Evolutionary conservation across 2,888 invertebrate genomes (phyloP).

Genomic region (Diaperis boleti): DNA sequence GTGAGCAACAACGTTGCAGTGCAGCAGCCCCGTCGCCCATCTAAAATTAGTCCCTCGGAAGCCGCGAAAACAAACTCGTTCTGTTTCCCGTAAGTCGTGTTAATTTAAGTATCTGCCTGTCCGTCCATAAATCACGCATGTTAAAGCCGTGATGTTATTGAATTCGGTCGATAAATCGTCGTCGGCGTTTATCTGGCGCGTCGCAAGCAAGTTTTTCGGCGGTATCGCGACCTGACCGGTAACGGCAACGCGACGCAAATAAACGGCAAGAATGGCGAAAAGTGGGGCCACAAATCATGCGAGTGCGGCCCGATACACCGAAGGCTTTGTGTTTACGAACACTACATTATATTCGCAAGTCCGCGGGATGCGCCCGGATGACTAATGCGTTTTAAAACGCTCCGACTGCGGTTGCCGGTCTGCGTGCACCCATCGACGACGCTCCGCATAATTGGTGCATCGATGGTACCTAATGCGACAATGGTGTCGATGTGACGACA

Average conservation of each 20-base stretch:
- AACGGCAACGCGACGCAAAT: slow-evolving; percentile 51
- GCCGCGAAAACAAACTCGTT: too few species aligned
- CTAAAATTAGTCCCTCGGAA: too few species aligned
- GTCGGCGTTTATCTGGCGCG: slow-evolving; percentile 35
- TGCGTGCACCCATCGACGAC: slow-evolving; percentile 33
- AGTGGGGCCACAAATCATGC: slow-evolving; percentile 59
- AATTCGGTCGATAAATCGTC: slow-evolving; percentile 25
- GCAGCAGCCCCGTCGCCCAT: too few species aligned
- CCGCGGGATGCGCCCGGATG: slow-evolving; percentile 55
- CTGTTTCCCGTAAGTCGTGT: slow-evolving; percentile 4
- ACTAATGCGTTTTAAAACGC: slow-evolving; percentile 60
- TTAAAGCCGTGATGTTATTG: slow-evolving; percentile 30
- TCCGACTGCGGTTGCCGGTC: slow-evolving; percentile 45
- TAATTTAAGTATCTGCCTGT: slow-evolving; percentile 5
- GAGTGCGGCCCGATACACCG: slow-evolving; percentile 58
- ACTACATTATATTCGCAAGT: slow-evolving; percentile 59
- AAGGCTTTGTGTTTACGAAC: slow-evolving; percentile 61
- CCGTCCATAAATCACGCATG: slow-evolving; percentile 6
- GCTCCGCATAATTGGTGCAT: slow-evolving; percentile 44
- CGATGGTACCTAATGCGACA: slow-evolving; percentile 57
- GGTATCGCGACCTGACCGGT: slow-evolving; percentile 49
- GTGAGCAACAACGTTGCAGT: too few species aligned
- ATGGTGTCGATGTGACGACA: slow-evolving; percentile 58
- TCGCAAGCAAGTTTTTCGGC: slow-evolving; percentile 48
- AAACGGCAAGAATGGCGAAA: slow-evolving; percentile 56